These are phyloP conservation scores for Schlechtendalia chinensis DNA, from an alignment of 1,140 invertebrate species.

Conservation along the genomic window DNA sequence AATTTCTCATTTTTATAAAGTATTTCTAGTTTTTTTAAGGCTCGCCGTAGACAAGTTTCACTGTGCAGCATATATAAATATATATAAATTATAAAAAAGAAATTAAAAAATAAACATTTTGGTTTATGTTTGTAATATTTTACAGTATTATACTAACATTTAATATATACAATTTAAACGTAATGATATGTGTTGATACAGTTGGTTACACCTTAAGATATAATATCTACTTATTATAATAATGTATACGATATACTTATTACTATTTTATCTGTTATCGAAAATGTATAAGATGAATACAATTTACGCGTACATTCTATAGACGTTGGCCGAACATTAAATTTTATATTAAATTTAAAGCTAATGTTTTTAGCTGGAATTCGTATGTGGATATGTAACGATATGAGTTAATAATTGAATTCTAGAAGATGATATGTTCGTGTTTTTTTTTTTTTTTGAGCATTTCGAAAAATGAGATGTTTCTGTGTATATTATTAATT, in stretches of 20 bases:
- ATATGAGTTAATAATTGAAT: not conserved
- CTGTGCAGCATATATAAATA: not conserved
- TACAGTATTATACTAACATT: no score
- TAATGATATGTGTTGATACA: slow-evolving; percentile 47
- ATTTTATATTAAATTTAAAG: not conserved
- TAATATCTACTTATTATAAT: slow-evolving; percentile 6
- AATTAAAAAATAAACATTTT: slow-evolving; percentile 42
- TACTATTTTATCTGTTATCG: not conserved
- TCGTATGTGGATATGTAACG: slow-evolving; percentile 1
- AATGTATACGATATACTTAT: not conserved
- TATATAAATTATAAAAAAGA: not conserved
- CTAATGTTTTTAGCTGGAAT: not conserved
- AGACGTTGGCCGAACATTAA: not conserved
- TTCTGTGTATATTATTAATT: not conserved
- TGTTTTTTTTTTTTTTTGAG: not conserved
- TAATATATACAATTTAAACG: slow-evolving; percentile 38
- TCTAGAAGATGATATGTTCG: not conserved
- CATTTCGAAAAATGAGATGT: not conserved
- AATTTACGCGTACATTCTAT: slow-evolving; percentile 5
- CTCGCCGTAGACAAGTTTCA: no score
- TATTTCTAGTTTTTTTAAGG: no score
- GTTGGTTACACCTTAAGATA: slow-evolving; percentile 34
- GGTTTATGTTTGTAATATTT: slow-evolving; percentile 28
- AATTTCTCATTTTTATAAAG: no score
- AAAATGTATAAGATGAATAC: slow-evolving; percentile 9